A percentile compares a stretch with the other conserved stretches of the same genome.
phyloP scores from a whole-genome alignment of 2,888 invertebrate species.

The Eupithecia exiguata region DNA sequence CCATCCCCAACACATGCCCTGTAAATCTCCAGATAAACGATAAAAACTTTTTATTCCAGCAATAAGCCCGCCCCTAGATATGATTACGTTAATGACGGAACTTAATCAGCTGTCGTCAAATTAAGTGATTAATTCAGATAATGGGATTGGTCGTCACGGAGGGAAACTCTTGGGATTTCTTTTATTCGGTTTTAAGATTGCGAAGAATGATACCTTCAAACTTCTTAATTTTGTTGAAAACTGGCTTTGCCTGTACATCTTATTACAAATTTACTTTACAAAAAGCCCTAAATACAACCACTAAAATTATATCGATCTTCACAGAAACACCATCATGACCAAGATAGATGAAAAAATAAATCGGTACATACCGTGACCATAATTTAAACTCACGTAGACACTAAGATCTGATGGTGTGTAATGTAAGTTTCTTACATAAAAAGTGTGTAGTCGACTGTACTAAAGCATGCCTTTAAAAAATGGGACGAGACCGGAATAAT shows the following conservation, averaged over 20 bases:
- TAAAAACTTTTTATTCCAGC: conserved; percentile 59
- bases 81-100: conserved; percentile 57
- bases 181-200: not conserved
- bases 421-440: too few species aligned
- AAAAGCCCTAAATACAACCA: not conserved
- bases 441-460: too few species aligned
- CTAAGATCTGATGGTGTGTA: not conserved
- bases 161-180: not conserved
- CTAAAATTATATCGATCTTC: not conserved
- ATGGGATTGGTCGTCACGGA: conserved; percentile 37
- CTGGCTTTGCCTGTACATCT: not conserved
- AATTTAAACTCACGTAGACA: not conserved
- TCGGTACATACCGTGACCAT: not conserved
- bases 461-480: too few species aligned
- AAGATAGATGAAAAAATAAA: too few species aligned
- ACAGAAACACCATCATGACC: not conserved
- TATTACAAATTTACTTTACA: too few species aligned
- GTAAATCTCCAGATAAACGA: conserved; percentile 42
- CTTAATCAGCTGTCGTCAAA: conserved; percentile 49
- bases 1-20: conserved; percentile 38
- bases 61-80: conserved; percentile 51
- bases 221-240: not conserved
- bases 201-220: not conserved
- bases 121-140: conserved; percentile 47
- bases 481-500: too few species aligned